Percentiles rank a stretch among this genome's conserved stretches.
phyloP scores from a whole-genome alignment of 2,113 vertebrate genomes.

The Oreochromis spilurus region DNA sequence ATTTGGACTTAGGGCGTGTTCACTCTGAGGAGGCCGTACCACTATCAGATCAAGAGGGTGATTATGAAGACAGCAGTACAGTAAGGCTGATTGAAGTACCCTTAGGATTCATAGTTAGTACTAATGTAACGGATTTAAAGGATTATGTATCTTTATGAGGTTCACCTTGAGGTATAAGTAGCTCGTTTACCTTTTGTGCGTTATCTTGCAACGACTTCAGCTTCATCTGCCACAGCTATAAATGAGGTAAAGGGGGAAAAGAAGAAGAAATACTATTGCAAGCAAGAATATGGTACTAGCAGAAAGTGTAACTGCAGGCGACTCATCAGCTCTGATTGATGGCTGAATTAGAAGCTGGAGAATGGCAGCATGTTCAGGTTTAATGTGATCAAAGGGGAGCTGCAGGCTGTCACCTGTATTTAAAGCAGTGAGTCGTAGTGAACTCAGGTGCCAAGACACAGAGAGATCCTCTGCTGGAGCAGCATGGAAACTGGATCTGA shows the following conservation, averaged over 20 bases:
- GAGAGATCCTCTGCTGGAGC: neutral
- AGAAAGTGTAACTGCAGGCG: neutral
- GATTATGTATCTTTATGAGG: neutral
- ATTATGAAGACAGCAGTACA: neutral
- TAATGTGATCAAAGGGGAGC: neutral
- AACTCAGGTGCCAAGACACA: neutral
- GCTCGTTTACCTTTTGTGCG: neutral
- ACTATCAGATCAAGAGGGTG: constrained; percentile 28
- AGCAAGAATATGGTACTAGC: neutral
- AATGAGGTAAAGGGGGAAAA: neutral
- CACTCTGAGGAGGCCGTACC: constrained; percentile 51
- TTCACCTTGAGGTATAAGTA: neutral
- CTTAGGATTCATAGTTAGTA: neutral
- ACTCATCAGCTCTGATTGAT: neutral
- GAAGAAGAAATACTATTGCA: neutral
- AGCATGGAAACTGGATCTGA: neutral
- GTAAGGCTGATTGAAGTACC: neutral
- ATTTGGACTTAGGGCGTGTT: constrained; percentile 45
- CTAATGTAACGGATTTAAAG: neutral
- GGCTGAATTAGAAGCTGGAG: neutral
- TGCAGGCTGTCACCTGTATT: neutral
- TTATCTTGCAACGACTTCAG: neutral
- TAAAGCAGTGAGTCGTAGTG: neutral
- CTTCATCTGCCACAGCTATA: neutral
- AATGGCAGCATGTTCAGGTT: neutral